Percentiles rank a stretch among this genome's conserved stretches.
Evolutionary conservation across 2,797 vertebrate genomes (phyloP).

Genomic region (Apogon hyalosoma): DNA sequence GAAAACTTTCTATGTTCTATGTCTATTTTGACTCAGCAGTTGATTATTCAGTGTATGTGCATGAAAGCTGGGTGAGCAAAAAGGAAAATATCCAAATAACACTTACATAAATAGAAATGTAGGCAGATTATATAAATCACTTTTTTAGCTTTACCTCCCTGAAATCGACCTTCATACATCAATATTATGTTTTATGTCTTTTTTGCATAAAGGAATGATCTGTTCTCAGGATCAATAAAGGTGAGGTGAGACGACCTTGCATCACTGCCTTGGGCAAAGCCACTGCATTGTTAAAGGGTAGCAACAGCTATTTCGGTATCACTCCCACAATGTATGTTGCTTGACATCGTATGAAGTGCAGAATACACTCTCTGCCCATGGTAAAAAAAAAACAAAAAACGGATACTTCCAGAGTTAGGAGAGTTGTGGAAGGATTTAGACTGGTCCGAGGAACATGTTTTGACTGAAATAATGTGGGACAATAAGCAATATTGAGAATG

Average conservation of each 20-base stretch:
- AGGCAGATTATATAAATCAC: constrained; percentile 74
- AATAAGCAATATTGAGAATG: too few relatives aligned
- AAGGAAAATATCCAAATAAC: constrained; percentile 40
- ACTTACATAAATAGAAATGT: constrained; percentile 70
- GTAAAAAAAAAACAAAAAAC: constrained; percentile 1
- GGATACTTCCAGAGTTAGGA: too few relatives aligned
- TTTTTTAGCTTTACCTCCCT: constrained; percentile 20
- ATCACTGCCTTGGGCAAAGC: constrained; percentile 56
- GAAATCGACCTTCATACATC: constrained; percentile 51
- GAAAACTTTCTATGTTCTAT: not conserved
- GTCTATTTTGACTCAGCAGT: not conserved
- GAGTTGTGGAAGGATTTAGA: too few relatives aligned
- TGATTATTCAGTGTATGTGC: constrained; percentile 31
- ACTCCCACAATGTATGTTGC: constrained; percentile 43
- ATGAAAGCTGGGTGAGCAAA: constrained; percentile 7
- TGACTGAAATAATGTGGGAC: too few relatives aligned
- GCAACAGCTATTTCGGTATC: constrained; percentile 48
- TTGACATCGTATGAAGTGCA: constrained; percentile 10
- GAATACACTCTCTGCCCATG: constrained; percentile 6
- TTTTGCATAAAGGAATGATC: constrained; percentile 58
- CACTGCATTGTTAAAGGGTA: constrained; percentile 22
- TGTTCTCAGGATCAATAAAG: constrained; percentile 65
- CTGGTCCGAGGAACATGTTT: too few relatives aligned
- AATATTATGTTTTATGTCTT: constrained; percentile 44
- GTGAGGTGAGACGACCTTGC: constrained; percentile 44